phyloP scores from a whole-genome alignment of 2,888 invertebrate species.

The Eutolmus rufibarbis region DNA sequence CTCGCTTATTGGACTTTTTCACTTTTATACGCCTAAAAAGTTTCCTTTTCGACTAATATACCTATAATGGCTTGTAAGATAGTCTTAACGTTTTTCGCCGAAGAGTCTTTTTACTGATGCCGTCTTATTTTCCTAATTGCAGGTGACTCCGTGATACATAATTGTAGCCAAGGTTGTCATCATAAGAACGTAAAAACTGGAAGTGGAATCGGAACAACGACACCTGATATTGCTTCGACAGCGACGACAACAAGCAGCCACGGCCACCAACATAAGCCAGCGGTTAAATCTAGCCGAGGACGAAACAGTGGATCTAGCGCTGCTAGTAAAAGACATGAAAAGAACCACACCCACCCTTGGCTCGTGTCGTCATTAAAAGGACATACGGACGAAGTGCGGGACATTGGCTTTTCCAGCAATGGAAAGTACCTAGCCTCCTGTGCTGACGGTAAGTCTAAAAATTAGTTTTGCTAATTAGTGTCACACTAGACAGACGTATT shows the following conservation, averaged over 20 bases:
- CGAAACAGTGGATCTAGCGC: neutral
- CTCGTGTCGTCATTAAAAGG: constrained; percentile 81
- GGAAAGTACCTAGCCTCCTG: constrained; percentile 86
- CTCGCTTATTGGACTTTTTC: neutral
- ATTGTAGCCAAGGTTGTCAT: constrained; percentile 35
- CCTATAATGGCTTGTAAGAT: neutral
- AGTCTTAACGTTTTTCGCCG: neutral
- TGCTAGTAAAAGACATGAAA: constrained; percentile 10
- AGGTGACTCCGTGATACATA: constrained; percentile 26
- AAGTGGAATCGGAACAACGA: constrained; percentile 12
- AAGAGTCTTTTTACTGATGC: neutral
- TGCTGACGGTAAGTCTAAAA: constrained; percentile 77
- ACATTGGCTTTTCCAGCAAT: constrained; percentile 83
- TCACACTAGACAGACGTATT: neutral
- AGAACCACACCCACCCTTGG: constrained; percentile 72
- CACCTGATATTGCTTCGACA: neutral
- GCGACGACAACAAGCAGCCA: neutral
- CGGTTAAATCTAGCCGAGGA: neutral
- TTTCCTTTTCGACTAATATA: neutral
- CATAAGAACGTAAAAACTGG: constrained; percentile 18
- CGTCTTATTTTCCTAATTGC: neutral
- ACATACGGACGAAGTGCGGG: constrained; percentile 77
- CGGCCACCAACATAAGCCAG: neutral
- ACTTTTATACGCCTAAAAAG: neutral
- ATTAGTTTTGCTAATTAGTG: neutral